Percentiles rank a stretch among this genome's conserved stretches.
These are phyloP conservation scores for Gymnogyps californianus DNA, from an alignment of 2,113 vertebrate genomes.

Conservation along the genomic window DNA sequence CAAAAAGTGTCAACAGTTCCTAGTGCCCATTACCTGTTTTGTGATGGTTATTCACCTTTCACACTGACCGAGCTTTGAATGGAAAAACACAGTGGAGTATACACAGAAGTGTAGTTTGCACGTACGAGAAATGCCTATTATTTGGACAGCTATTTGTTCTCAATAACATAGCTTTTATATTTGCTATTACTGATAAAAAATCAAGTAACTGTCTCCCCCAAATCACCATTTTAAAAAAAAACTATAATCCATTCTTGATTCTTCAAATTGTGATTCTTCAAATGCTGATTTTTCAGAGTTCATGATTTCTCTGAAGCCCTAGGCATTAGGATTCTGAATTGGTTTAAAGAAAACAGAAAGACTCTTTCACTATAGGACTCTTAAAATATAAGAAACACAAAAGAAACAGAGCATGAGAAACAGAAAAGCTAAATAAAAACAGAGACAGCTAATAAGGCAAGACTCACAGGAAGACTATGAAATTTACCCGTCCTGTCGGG, in stretches of 20 bases:
- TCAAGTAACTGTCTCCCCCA: not conserved
- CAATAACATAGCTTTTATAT: not conserved
- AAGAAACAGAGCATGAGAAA: not conserved
- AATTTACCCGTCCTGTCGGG: not conserved
- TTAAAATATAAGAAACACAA: not conserved
- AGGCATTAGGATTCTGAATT: not conserved
- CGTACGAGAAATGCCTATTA: not conserved
- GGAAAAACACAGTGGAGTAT: not conserved
- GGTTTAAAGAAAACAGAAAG: not conserved
- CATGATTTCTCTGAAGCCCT: not conserved
- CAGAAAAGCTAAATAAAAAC: not conserved
- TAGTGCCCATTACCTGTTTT: not conserved
- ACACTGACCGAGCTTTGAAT: not conserved
- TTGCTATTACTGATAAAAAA: not conserved
- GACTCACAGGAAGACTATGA: not conserved
- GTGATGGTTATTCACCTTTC: constrained; percentile 28
- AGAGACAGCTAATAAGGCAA: not conserved
- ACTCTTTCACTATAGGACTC: not conserved
- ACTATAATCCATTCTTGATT: not conserved
- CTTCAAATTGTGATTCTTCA: not conserved
- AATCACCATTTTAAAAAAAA: not conserved
- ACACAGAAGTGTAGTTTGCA: not conserved
- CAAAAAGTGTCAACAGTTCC: not conserved
- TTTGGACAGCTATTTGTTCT: not conserved
- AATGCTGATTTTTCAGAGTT: not conserved